Evolutionary conservation across 2,888 invertebrate genomes (phyloP).

Genomic region (Pasiphila rectangulata): DNA sequence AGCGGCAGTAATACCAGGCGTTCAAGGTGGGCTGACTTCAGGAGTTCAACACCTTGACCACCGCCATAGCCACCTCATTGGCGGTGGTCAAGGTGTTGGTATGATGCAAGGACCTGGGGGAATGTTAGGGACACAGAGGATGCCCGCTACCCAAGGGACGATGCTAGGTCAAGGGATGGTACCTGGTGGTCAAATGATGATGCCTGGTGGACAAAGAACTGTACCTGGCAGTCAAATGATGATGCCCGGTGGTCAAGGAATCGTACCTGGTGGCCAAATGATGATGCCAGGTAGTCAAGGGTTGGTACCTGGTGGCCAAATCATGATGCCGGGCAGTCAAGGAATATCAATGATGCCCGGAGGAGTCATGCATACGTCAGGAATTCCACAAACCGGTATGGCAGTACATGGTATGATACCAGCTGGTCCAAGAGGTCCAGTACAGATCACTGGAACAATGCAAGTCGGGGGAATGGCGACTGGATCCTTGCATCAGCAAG

Average conservation of each 20-base stretch:
- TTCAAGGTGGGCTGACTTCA: constrained; percentile 5
- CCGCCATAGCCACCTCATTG: too few relatives aligned
- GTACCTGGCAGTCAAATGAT: neutral
- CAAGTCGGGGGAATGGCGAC: neutral
- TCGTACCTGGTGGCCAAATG: neutral
- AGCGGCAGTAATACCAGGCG: neutral
- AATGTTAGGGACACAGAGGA: too few relatives aligned
- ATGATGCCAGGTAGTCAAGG: constrained; percentile 5
- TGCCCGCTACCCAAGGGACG: too few relatives aligned
- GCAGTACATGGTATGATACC: neutral
- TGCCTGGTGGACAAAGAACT: neutral
- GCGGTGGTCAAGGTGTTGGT: constrained; percentile 1
- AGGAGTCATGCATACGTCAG: neutral
- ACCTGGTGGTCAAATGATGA: neutral
- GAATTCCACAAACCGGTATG: neutral
- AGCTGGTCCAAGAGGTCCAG: neutral
- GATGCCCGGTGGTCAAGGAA: neutral
- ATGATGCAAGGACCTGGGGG: constrained; percentile 5
- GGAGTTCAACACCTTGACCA: constrained; percentile 7
- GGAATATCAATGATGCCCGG: constrained; percentile 1
- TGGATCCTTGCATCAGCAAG: neutral
- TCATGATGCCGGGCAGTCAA: neutral
- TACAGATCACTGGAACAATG: neutral
- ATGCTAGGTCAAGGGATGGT: too few relatives aligned
- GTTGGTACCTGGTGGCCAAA: neutral